Evolutionary conservation across 2,113 vertebrate genomes (phyloP), one percentile per base, ranked within the genome.

Genomic region (Rhadina sibilatrix): DNA sequence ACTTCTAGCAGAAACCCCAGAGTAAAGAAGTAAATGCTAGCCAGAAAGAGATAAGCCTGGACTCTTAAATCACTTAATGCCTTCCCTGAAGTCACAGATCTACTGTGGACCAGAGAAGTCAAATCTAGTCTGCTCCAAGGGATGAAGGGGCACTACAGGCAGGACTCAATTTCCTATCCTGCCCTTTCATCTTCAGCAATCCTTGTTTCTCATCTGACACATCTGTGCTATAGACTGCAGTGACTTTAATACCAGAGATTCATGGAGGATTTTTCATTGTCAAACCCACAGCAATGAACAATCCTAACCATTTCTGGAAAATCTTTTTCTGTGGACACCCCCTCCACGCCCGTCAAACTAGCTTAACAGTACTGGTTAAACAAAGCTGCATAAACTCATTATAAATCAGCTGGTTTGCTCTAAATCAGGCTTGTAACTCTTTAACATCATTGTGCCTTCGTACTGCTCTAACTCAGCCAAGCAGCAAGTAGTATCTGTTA

Each of bases 51-150:
- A 77, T 86, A 96, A 95, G 38, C 38, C 44, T 82, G 52, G 71
- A n/a, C 61, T 71, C 69, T 87, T 87, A 91, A 87, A 84, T 68
- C 83, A 78, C 61, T 94, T 94, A 94, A 95, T 91, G 82, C 81
- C 35, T 72, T 56, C 82, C 76, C 50, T 83, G 65, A 93, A 70
- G 47, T 80, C 79, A 85, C n/a, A 70, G 50, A 93, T 80, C 75
- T 80, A 14, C 66, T 5, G 2, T 20, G 37, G 47, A 65, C 83
- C 56, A 77, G 70, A 22, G 30, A 74, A 89, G 44, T 47, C 64
- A 90, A 88, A 93, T 61, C 52, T 31, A 54, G 42, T 52, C 79
- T 93, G 56, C 46, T 93, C 35, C 56, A 66, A 92, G 47, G 80
- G 64, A 92, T 89, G 72, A 93, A 92, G 68, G 35, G 33, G 24